These are phyloP conservation scores for Lymantria monacha DNA, from an alignment of 2,888 invertebrate species.

Conservation along the genomic window DNA sequence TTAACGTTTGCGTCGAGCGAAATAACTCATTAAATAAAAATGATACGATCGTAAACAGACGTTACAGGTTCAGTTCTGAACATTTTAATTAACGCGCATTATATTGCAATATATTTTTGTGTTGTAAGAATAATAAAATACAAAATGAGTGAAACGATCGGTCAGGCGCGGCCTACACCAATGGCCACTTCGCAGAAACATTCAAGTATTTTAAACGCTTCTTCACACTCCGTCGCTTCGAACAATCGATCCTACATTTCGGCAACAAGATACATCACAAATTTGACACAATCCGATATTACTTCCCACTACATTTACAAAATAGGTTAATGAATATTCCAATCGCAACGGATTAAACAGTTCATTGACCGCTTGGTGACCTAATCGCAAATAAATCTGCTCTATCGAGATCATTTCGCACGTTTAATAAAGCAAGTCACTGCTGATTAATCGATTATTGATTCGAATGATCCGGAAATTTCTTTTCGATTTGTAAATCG, in stretches of 20 bases:
- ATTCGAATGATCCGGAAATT: constrained; percentile 13
- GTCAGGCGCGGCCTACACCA: constrained; percentile 23
- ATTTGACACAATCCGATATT: constrained; percentile 29
- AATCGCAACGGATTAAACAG: constrained; percentile 38
- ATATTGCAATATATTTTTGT: constrained; percentile 53
- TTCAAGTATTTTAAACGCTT: constrained; percentile 45
- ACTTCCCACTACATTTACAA: constrained; percentile 22
- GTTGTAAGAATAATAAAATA: constrained; percentile 44
- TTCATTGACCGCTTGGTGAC: constrained; percentile 53
- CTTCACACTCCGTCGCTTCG: constrained; percentile 49
- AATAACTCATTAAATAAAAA: constrained; percentile 75
- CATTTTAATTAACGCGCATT: constrained; percentile 72
- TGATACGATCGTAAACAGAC: constrained; percentile 69
- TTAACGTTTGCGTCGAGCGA: constrained; percentile 43
- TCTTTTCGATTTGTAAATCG: constrained; percentile 14
- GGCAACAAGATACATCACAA: constrained; percentile 29
- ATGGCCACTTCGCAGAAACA: constrained; percentile 49
- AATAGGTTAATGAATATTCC: constrained; percentile 47
- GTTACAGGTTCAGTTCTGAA: constrained; percentile 63
- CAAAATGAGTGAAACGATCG: constrained; percentile 32
- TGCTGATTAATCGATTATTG: constrained; percentile 42
- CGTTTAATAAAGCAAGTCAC: constrained; percentile 48
- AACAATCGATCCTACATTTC: constrained; percentile 43
- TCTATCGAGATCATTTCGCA: constrained; percentile 54
- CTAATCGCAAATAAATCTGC: constrained; percentile 52